Base-by-base conservation (phyloP, 1,140 invertebrate species). In the Dendroctonus valens region DNA sequence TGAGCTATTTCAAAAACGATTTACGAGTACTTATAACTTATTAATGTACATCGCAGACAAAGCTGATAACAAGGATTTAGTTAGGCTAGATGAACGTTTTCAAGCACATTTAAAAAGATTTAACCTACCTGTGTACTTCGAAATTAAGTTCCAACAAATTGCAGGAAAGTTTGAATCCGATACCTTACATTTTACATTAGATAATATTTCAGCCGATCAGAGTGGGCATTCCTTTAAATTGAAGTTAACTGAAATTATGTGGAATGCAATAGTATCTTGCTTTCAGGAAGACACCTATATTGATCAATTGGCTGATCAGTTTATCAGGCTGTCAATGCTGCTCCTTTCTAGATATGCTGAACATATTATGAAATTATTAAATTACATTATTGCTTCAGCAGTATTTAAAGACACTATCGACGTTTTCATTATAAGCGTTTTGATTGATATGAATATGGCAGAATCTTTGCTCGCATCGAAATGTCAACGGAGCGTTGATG, bases 71-170 rank as follows among this genome's bases (percentile, higher is more conserved):
- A 81, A 83, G 41, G 83, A 81, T 69, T 78, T 80, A 41, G 73
- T 82, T 41, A 76, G 79, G 58, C 62, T 80, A 44, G 61, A 73
- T 42, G 62, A 71, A 51, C 61, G 69, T 12, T 82, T 92, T 49
- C 83, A 84, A 67, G 77, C 82, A 67, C 86, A 90, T 76, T 76
- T 82, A 38, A 87, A 87, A 61, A 89, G 91, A 73, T 98, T 95
- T 92, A 97, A 96, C 81, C 82, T 97, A 38, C 90, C 93, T 40
- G 93, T 98, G 12, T 97, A 98, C 78, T 97, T 94, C 80, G 94
- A 97, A 83, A 94, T 97, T 73, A 83, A 89, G 69, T 91, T 94
- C 82, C 93, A 96, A 84, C 92, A 96, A 83, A 92, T 96, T 76
- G 92, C 73, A n/a, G 69, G 72, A 15, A 65, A 72, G n/a, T 75